Evolutionary conservation across 2,113 vertebrate species (phyloP).

Genomic region (Calypte anna): DNA sequence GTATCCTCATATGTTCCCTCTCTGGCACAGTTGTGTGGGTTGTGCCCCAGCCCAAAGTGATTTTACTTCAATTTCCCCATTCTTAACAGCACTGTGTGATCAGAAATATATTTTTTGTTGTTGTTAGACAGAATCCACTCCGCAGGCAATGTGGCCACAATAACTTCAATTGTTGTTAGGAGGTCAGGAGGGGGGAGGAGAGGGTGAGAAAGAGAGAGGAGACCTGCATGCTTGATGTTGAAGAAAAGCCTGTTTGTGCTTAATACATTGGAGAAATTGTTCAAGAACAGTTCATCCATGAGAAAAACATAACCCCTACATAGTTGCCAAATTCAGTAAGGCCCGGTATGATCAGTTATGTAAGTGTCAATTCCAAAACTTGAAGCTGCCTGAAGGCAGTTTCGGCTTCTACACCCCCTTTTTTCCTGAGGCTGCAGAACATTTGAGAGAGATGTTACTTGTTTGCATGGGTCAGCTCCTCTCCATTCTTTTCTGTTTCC

Average conservation of each 20-base stretch:
- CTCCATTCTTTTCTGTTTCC: background rate
- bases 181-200: background rate
- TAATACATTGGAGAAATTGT: slow-evolving; percentile 33
- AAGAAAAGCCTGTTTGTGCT: slow-evolving; percentile 40
- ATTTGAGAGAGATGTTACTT: background rate
- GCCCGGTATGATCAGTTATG: slow-evolving; percentile 16
- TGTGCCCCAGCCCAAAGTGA: background rate
- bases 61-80: background rate
- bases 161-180: background rate
- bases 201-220: background rate
- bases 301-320: slow-evolving; percentile 16
- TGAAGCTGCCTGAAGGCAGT: background rate
- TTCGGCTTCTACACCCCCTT: background rate
- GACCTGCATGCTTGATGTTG: background rate
- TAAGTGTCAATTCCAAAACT: slow-evolving; percentile 7
- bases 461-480: background rate
- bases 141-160: background rate
- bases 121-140: background rate
- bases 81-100: background rate
- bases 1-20: accelerated
- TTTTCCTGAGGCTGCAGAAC: background rate
- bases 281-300: slow-evolving; percentile 29
- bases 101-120: background rate
- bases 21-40: background rate
- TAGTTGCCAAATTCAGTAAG: slow-evolving; percentile 40